Percentiles rank a stretch among this genome's conserved stretches.
Evolutionary conservation across 2,888 invertebrate genomes (phyloP).

Genomic region (Hyposoter didymator): DNA sequence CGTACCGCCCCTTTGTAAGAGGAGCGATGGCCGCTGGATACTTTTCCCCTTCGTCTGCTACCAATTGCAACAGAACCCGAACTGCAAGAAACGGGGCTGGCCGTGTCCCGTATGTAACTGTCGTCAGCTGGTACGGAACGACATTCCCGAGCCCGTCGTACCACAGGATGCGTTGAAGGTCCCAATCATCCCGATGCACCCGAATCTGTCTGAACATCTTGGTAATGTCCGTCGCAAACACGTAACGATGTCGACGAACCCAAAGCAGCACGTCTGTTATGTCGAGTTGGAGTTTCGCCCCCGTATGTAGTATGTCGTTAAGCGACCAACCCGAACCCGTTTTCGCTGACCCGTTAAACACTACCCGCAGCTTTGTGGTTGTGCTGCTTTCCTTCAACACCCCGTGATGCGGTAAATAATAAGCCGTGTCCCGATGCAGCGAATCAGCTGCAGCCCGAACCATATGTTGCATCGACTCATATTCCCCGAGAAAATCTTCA

Average conservation of each 20-base stretch:
- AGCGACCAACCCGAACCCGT: neutral
- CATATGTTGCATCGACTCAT: constrained; percentile 5
- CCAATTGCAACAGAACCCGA: constrained; percentile 55
- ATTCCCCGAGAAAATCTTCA: neutral
- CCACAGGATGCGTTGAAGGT: constrained; percentile 22
- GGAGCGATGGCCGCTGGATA: constrained; percentile 48
- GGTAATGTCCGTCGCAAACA: neutral
- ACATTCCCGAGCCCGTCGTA: neutral
- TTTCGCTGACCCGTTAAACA: constrained; percentile 14
- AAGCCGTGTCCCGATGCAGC: neutral
- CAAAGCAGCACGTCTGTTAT: neutral
- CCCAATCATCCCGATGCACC: constrained; percentile 16
- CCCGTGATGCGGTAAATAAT: neutral
- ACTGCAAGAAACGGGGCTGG: constrained; percentile 61
- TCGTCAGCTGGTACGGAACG: neutral
- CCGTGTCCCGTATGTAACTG: neutral
- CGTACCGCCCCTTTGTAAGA: constrained; percentile 55
- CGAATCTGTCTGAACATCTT: neutral
- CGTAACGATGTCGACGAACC: neutral
- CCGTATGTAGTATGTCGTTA: constrained; percentile 9
- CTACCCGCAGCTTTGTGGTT: constrained; percentile 9
- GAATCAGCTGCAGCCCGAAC: neutral
- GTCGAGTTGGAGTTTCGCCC: neutral
- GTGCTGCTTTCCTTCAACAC: neutral
- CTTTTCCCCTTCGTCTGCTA: constrained; percentile 44